Percentiles rank a stretch among this genome's conserved stretches.
Evolutionary conservation across 1,140 invertebrate species (phyloP).

Genomic region (Zeugodacus cucurbitae): DNA sequence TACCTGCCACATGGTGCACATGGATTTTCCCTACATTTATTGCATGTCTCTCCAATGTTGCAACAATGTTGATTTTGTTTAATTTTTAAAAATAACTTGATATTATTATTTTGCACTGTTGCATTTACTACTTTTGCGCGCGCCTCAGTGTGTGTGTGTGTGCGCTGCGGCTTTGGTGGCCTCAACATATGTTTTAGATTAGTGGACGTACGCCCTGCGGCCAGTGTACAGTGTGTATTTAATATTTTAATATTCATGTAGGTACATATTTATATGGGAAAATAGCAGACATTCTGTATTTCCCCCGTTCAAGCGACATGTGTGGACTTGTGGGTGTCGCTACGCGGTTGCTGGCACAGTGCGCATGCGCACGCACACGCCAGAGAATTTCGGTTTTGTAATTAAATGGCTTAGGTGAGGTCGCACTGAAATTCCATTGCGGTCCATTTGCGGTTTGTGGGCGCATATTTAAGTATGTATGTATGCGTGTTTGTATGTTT

Average conservation of each 20-base stretch:
- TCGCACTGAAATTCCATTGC: background rate
- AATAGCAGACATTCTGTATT: background rate
- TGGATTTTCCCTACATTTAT: background rate
- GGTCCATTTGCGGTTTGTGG: constrained; percentile 27
- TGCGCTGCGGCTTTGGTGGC: background rate
- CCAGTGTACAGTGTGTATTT: background rate
- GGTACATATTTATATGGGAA: background rate
- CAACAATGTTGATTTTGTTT: constrained; percentile 1
- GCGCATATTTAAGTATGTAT: background rate
- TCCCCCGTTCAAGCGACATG: background rate
- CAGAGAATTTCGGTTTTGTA: background rate
- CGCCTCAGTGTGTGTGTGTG: background rate
- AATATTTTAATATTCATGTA: background rate
- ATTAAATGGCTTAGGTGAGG: constrained; percentile 6
- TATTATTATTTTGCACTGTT: background rate
- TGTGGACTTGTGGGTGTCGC: background rate
- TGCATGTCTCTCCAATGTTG: background rate
- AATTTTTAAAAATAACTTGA: constrained; percentile 29
- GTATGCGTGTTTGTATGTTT: background rate
- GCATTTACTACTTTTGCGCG: background rate
- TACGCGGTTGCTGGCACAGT: background rate
- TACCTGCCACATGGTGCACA: background rate
- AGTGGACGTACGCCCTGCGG: background rate
- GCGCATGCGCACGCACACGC: constrained; percentile 11
- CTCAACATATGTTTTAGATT: constrained; percentile 38